phyloP scores from a whole-genome alignment of 2,797 vertebrate species.

The Champsocephalus gunnari region DNA sequence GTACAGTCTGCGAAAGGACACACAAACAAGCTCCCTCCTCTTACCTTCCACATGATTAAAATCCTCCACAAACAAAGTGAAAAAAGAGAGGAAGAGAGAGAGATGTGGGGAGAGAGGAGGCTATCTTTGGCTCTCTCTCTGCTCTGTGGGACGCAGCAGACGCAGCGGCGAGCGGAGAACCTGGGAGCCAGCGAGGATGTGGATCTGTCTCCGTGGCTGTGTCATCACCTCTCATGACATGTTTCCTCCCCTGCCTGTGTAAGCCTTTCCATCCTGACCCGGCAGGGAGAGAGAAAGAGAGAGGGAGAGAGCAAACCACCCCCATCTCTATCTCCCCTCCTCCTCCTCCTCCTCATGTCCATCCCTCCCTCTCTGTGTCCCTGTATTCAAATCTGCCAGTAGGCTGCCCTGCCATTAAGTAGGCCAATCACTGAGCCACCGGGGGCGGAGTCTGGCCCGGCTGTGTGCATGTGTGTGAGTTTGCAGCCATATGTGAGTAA shows the following conservation, averaged over 20 bases:
- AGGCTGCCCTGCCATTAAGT: slow-evolving; percentile 75
- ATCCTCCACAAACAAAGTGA: slow-evolving; percentile 90
- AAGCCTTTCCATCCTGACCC: slow-evolving; percentile 84
- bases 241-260: slow-evolving; percentile 76
- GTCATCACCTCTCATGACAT: slow-evolving; percentile 83
- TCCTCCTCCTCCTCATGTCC: slow-evolving; percentile 26
- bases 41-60: slow-evolving; percentile 99
- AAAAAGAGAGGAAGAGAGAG: slow-evolving; percentile 62
- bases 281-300: slow-evolving; percentile 73
- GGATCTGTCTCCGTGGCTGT: slow-evolving; percentile 77
- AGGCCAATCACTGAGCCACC: slow-evolving; percentile 83
- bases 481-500: slow-evolving; percentile 21
- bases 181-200: slow-evolving; percentile 66
- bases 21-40: slow-evolving; percentile 47
- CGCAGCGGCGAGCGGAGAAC: slow-evolving; percentile 43
- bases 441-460: slow-evolving; percentile 80
- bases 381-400: slow-evolving; percentile 87
- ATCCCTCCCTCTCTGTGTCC: slow-evolving; percentile 77
- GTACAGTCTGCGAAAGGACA: slow-evolving; percentile 9
- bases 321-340: slow-evolving; percentile 72
- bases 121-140: slow-evolving; percentile 70
- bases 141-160: slow-evolving; percentile 48
- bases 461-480: slow-evolving; percentile 26
- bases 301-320: slow-evolving; percentile 63
- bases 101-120: slow-evolving; percentile 40